Percentiles rank a stretch among this genome's conserved stretches.
These are phyloP conservation scores for Lepilemur ruficaudatus DNA, from an alignment of 2,797 vertebrate species.

Conservation along the genomic window DNA sequence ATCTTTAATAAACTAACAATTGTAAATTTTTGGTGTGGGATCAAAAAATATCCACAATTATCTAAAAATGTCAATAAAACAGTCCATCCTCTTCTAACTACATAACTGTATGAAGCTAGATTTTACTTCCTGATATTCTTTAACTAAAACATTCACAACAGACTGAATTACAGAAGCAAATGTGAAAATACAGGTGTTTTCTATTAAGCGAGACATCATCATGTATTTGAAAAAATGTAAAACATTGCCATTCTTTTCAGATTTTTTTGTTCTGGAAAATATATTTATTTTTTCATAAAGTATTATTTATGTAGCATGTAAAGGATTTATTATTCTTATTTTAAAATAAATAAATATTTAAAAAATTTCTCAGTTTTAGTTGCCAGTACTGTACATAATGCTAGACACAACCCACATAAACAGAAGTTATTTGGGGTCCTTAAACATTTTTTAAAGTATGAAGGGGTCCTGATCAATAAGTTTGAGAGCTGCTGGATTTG, in stretches of 20 bases:
- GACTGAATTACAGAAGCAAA: constrained; percentile 1
- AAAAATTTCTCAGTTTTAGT: constrained; percentile 15
- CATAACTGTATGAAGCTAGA: not conserved
- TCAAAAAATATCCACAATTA: constrained; percentile 28
- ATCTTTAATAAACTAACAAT: constrained; percentile 26
- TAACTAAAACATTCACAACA: constrained; percentile 17
- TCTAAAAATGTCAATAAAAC: constrained; percentile 18
- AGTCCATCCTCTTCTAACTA: constrained; percentile 35
- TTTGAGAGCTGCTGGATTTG: constrained; percentile 19
- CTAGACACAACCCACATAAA: not conserved
- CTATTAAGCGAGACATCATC: not conserved
- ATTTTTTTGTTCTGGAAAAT: constrained; percentile 15
- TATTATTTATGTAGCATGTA: constrained; percentile 7
- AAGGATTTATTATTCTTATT: constrained; percentile 24
- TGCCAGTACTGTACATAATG: not conserved
- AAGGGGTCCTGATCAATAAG: not conserved
- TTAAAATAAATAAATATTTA: constrained; percentile 11
- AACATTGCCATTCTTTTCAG: constrained; percentile 7
- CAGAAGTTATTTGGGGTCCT: not conserved
- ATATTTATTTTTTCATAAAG: not conserved
- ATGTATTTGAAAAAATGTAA: constrained; percentile 7
- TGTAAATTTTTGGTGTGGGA: constrained; percentile 23
- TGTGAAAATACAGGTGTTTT: constrained; percentile 3
- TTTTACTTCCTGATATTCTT: constrained; percentile 44
- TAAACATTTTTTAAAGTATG: not conserved